These are phyloP conservation scores for Prostheceraeus crozeri DNA, from an alignment of 2,888 invertebrate species.

Conservation along the genomic window DNA sequence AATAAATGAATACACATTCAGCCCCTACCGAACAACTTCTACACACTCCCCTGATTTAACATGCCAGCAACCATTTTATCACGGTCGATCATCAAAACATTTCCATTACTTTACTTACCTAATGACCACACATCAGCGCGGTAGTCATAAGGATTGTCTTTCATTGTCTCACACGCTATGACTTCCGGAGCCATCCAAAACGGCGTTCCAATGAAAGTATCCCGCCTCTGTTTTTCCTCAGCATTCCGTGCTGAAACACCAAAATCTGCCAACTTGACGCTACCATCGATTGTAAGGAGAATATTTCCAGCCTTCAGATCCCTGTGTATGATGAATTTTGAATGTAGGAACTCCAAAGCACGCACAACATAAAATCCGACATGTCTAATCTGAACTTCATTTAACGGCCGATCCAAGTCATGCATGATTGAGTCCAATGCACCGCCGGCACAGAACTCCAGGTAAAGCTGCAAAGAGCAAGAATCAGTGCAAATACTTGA, in stretches of 20 bases:
- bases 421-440: constrained; percentile 98
- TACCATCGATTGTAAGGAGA: constrained; percentile 83
- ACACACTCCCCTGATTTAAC: too few relatives aligned
- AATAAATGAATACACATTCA: too few relatives aligned
- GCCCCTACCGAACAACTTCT: too few relatives aligned
- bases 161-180: constrained; percentile 93
- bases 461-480: constrained; percentile 79
- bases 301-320: constrained; percentile 99
- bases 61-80: too few relatives aligned
- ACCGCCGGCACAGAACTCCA: constrained; percentile 98
- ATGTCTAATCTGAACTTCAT: constrained; percentile 85
- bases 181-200: constrained; percentile 99
- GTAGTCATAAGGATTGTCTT: constrained; percentile 93
- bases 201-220: constrained; percentile 98
- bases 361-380: constrained; percentile 82
- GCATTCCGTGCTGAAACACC: constrained; percentile 98
- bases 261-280: constrained; percentile 96
- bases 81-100: too few relatives aligned
- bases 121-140: constrained; percentile 85
- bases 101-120: constrained; percentile 61
- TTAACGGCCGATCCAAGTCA: constrained; percentile 88
- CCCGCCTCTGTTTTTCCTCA: constrained; percentile 84
- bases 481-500: too few relatives aligned
- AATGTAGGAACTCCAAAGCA: constrained; percentile 76
- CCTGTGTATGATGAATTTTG: constrained; percentile 82